Conservation (phyloP, 2,888 invertebrate genomes). For the Isotomurus palustris region DNA sequence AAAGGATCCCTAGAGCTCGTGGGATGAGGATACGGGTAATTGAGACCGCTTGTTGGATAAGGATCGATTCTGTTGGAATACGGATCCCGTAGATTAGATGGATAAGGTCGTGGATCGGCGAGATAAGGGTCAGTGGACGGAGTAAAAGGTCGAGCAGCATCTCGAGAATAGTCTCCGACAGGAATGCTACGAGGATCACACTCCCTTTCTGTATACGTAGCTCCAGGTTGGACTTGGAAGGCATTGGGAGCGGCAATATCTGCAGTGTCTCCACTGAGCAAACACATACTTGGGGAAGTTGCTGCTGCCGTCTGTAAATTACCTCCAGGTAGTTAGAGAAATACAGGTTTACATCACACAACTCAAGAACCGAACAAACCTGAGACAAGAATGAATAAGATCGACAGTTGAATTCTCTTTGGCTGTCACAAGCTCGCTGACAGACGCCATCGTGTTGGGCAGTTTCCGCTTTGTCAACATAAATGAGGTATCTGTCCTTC, state of each 20-base stretch:
- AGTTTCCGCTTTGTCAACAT: conserved; percentile 51
- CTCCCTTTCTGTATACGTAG: conserved; percentile 49
- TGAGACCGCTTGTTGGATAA: conserved; percentile 34
- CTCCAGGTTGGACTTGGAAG: conserved; percentile 49
- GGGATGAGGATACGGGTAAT: conserved; percentile 38
- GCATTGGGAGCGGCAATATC: conserved; percentile 48
- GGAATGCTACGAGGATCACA: conserved; percentile 46
- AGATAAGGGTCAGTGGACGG: conserved; percentile 40
- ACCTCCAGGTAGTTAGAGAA: not conserved
- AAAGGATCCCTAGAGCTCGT: conserved; percentile 40
- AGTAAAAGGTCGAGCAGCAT: conserved; percentile 35
- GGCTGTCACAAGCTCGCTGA: conserved; percentile 51
- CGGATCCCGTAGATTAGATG: conserved; percentile 34
- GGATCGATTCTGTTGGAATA: conserved; percentile 36
- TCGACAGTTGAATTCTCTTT: conserved; percentile 51
- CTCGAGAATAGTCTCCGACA: conserved; percentile 22
- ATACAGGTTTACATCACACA: not conserved
- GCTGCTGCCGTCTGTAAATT: not conserved
- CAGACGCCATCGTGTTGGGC: conserved; percentile 51
- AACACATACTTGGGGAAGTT: conserved; percentile 48
- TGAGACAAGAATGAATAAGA: conserved; percentile 50
- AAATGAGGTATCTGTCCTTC: conserved; percentile 50
- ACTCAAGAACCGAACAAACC: conserved; percentile 36
- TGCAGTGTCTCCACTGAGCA: conserved; percentile 50
- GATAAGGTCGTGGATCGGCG: conserved; percentile 34